Conservation (phyloP, 35 echinoderm and acorn worm species). For the Holothuria glaberrima region DNA sequence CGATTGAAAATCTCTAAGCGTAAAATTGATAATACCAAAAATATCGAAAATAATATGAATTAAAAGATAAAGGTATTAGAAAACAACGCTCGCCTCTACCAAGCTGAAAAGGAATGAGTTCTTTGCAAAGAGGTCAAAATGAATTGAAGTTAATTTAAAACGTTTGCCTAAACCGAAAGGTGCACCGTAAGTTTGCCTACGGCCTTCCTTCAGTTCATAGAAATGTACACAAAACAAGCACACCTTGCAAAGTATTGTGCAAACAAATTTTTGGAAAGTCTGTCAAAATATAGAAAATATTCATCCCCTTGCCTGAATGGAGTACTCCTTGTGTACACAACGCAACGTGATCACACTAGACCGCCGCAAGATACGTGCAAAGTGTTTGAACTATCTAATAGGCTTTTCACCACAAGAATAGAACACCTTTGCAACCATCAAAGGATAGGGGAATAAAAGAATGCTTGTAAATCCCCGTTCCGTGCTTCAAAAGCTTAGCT, state of each 20-base stretch:
- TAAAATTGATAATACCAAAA: constrained; percentile 38
- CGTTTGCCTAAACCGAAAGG: neutral
- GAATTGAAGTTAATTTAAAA: neutral
- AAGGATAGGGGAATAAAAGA: constrained; percentile 32
- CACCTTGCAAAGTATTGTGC: constrained; percentile 42
- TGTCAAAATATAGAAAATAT: constrained; percentile 32
- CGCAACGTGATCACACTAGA: constrained; percentile 53
- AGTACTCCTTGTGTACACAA: constrained; percentile 41
- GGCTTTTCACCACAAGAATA: constrained; percentile 35
- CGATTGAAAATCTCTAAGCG: constrained; percentile 49
- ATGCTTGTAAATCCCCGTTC: constrained; percentile 48
- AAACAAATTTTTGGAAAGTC: constrained; percentile 52
- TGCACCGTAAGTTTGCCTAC: constrained; percentile 14
- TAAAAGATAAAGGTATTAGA: constrained; percentile 22
- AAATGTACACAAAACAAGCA: constrained; percentile 46
- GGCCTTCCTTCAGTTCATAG: constrained; percentile 20
- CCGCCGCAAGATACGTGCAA: constrained; percentile 48
- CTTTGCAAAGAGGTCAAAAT: too few relatives aligned
- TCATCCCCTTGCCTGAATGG: constrained; percentile 44
- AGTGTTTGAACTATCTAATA: constrained; percentile 57
- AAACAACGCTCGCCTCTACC: neutral
- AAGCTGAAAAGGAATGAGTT: too few relatives aligned
- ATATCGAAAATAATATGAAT: constrained; percentile 46
- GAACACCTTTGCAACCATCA: constrained; percentile 61
- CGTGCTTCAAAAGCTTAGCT: constrained; percentile 34